phyloP scores from a whole-genome alignment of 2,797 vertebrate genomes.

The Coregonus ussuriensis region DNA sequence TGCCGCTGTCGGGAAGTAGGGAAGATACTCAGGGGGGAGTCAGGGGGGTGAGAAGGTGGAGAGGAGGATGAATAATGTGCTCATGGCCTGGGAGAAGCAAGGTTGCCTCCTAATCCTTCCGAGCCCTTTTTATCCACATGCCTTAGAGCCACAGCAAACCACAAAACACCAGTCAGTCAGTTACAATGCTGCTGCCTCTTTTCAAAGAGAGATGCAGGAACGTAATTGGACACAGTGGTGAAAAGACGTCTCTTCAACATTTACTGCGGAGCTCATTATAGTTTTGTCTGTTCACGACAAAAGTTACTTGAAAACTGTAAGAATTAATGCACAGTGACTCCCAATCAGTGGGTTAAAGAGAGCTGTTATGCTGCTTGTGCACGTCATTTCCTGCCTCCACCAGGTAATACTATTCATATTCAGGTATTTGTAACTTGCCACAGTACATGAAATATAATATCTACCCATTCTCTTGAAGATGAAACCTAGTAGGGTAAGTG shows the following conservation, averaged over 20 bases:
- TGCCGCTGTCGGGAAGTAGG: conserved; percentile 59
- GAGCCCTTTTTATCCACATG: conserved; percentile 64
- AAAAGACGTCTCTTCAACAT: conserved; percentile 61
- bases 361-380: not conserved
- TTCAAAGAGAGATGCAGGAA: conserved; percentile 39
- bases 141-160: conserved; percentile 52
- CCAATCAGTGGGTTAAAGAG: not conserved
- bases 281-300: conserved; percentile 13
- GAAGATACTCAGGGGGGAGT: conserved; percentile 46
- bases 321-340: not conserved
- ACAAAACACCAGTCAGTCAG: conserved; percentile 27
- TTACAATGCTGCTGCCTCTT: conserved; percentile 56
- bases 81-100: conserved; percentile 62
- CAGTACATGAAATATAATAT: not conserved
- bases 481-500: not conserved
- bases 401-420: not conserved
- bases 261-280: conserved; percentile 58
- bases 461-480: not conserved
- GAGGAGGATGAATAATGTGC: conserved; percentile 73
- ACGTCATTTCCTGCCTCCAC: not conserved
- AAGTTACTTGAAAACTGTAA: not conserved
- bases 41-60: conserved; percentile 47
- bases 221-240: conserved; percentile 63
- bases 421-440: not conserved
- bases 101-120: conserved; percentile 66